A percentile compares a stretch with the other conserved stretches of the same genome.
These are phyloP conservation scores for Cryptocephalus primarius DNA, from an alignment of 2,888 invertebrate species.

Conservation along the genomic window DNA sequence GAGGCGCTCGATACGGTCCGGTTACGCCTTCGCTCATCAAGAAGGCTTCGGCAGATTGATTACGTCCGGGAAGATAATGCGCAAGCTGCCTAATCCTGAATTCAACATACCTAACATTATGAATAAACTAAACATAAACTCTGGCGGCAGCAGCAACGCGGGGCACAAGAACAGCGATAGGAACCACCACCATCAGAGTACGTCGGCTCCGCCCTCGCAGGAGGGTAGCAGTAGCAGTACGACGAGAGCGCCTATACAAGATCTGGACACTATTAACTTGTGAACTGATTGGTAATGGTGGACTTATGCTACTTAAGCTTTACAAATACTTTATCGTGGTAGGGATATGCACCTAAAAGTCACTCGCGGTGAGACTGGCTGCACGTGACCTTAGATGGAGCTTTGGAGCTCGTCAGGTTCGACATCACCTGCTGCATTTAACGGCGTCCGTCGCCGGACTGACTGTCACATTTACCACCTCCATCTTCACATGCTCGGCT, in stretches of 20 bases:
- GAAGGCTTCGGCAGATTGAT: slow-evolving; percentile 95
- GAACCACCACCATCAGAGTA: neutral
- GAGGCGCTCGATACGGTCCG: slow-evolving; percentile 77
- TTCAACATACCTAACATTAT: slow-evolving; percentile 54
- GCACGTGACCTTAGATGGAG: no score
- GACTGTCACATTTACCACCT: no score
- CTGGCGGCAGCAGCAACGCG: slow-evolving; percentile 10
- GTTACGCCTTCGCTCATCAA: slow-evolving; percentile 97
- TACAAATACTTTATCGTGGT: neutral
- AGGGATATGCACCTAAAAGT: neutral
- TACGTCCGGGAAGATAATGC: slow-evolving; percentile 94
- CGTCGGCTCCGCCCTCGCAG: neutral
- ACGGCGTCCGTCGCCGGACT: no score
- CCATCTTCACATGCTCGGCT: no score
- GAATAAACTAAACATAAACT: slow-evolving; percentile 38
- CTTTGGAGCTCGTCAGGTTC: no score
- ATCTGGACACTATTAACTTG: slow-evolving; percentile 63
- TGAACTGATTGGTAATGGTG: slow-evolving; percentile 24
- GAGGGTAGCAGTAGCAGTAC: slow-evolving; percentile 12
- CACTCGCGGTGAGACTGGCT: no score
- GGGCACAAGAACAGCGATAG: slow-evolving; percentile 5
- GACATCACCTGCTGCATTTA: no score
- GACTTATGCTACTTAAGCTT: slow-evolving; percentile 13
- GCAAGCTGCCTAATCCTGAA: slow-evolving; percentile 67
- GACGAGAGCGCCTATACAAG: slow-evolving; percentile 56